Base-by-base conservation (phyloP, 35 echinoderm and acorn worm species). In the Hemicentrotus pulcherrimus region DNA sequence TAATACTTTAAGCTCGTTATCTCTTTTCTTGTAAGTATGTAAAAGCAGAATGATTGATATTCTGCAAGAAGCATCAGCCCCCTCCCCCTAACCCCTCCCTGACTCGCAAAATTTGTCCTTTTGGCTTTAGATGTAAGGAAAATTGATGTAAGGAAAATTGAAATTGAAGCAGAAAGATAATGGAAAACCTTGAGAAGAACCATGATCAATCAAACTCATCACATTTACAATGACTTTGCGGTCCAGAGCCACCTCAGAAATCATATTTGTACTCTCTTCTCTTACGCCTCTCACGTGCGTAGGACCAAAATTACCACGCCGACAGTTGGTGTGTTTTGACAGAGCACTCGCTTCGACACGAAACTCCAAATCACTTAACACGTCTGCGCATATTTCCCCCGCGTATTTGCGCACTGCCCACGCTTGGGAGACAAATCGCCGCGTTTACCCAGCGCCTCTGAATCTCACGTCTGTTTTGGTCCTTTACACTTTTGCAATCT, bases 371-470 rank as follows among this genome's bases (percentile, higher is more conserved):
- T 33, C 88, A 45, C 88, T 90, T 90, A 33, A 90, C 88, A 90
- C 88, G 33, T 90, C 88, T 41, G 32, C 46, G 88, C 88, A 35
- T 90, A 90, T 90, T 90, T 90, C 88, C 88, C 88, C 88, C 46
- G 88, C 88, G 88, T 90, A 90, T 90, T 90, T 90, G 46, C 88
- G 46, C 88, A 18, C 88, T 78, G 88, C 88, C 88, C 32, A 47
- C 88, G 33, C 46, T 33, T 32, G 28, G 18, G 9, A 35, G 88
- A 47, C 88, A 90, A 90, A 90, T 90, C 32, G 24, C 32, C 32
- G 33, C 31, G 22, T 22, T 55, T 55, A 11, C 9, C 50, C 50
- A 55, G 15, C 50, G 50, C 50, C 50, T 55, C 11, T 9, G 50
- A 55, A 12, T 55, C 50, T 55, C 50, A 55, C 50, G 1, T 14